Conservation (phyloP, 1,140 invertebrate genomes). For the Panulirus ornatus region DNA sequence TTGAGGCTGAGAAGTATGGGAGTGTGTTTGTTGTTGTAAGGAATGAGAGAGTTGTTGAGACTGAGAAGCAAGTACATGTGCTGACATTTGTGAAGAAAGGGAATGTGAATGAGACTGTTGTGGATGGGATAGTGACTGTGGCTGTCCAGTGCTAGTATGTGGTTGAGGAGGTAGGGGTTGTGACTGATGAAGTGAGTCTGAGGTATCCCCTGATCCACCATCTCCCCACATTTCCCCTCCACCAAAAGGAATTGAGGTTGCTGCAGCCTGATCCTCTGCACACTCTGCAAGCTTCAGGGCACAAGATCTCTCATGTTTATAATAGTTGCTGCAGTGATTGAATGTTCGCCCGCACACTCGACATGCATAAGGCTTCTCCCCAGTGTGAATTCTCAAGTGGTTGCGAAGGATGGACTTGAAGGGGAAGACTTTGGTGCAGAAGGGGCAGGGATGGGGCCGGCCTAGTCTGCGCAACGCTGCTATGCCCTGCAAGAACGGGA, state of each 20-base stretch:
- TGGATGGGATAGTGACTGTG: neutral
- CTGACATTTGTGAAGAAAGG: neutral
- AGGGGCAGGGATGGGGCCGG: constrained; percentile 75
- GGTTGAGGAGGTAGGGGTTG: neutral
- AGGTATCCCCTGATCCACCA: constrained; percentile 4
- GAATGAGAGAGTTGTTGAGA: neutral
- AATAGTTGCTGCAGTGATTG: constrained; percentile 80
- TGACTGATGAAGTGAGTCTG: neutral
- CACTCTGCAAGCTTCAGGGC: constrained; percentile 57
- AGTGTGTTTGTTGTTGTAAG: neutral
- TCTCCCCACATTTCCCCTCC: constrained; percentile 16
- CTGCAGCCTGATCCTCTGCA: constrained; percentile 37
- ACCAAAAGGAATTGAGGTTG: constrained; percentile 15
- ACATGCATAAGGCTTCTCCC: constrained; percentile 79
- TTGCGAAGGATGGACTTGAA: constrained; percentile 78
- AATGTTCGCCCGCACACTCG: constrained; percentile 79
- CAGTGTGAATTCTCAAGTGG: constrained; percentile 79
- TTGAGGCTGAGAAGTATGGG: neutral
- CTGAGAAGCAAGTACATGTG: neutral
- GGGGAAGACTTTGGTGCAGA: constrained; percentile 76
- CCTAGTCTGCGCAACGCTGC: constrained; percentile 68
- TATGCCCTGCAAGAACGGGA: constrained; percentile 67
- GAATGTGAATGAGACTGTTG: neutral
- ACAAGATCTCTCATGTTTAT: constrained; percentile 77
- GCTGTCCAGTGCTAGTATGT: neutral